These are phyloP conservation scores for Electrona antarctica DNA, from an alignment of 2,113 vertebrate species.

Conservation along the genomic window DNA sequence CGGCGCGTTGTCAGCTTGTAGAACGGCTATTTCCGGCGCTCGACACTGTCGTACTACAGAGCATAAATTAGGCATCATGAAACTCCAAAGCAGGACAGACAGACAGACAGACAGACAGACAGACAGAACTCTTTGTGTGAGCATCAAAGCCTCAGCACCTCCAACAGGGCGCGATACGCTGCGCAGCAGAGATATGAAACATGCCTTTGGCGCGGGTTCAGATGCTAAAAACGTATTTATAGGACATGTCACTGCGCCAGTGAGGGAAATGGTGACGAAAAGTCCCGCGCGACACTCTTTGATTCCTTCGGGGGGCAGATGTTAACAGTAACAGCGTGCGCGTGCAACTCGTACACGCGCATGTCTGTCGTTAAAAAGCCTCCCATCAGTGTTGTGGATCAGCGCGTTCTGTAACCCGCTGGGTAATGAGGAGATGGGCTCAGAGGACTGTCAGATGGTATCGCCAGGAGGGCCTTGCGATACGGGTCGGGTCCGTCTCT, in stretches of 20 bases:
- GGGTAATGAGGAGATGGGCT: slow-evolving; percentile 56
- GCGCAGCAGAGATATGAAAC: slow-evolving; percentile 13
- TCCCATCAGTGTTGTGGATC: slow-evolving; percentile 55
- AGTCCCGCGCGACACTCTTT: slow-evolving; percentile 18
- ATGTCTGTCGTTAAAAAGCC: slow-evolving; percentile 24
- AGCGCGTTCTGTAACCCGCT: slow-evolving; percentile 42
- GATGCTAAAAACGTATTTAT: neutral
- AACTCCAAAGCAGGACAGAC: neutral
- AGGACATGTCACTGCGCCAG: slow-evolving; percentile 6
- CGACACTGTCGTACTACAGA: too few relatives aligned
- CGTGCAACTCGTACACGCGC: slow-evolving; percentile 2
- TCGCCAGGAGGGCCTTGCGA: slow-evolving; percentile 22
- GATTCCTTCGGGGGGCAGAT: slow-evolving; percentile 38
- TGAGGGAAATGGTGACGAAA: slow-evolving; percentile 23
- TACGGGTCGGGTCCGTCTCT: slow-evolving; percentile 2
- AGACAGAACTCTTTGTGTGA: slow-evolving; percentile 15
- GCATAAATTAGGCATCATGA: too few relatives aligned
- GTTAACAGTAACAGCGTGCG: slow-evolving; percentile 19
- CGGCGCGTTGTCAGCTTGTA: too few relatives aligned
- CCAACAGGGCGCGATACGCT: neutral
- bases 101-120: slow-evolving; percentile 10
- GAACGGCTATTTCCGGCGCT: too few relatives aligned
- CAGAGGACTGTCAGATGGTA: slow-evolving; percentile 44
- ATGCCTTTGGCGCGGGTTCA: slow-evolving; percentile 7
- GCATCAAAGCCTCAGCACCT: slow-evolving; percentile 3